Conservation (phyloP, 1,140 invertebrate genomes). For the Acromyrmex echinatior region DNA sequence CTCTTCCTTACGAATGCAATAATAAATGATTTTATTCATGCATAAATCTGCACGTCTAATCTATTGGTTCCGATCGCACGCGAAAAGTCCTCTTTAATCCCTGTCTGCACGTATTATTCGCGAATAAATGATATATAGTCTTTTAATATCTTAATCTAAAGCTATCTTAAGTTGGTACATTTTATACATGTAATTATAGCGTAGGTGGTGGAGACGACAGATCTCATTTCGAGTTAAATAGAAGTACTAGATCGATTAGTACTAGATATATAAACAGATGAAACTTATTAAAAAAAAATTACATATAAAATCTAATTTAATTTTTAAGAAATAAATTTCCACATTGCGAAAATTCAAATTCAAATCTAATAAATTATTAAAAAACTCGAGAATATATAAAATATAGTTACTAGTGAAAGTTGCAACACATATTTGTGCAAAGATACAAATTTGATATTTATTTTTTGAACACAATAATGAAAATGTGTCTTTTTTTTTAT, state of each 20-base stretch:
- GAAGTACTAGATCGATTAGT: background rate
- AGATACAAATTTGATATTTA: background rate
- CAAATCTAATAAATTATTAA: background rate
- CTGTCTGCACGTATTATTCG: constrained; percentile 58
- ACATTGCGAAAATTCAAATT: background rate
- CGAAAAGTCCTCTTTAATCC: constrained; percentile 35
- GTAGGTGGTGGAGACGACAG: constrained; percentile 62
- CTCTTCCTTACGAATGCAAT: background rate
- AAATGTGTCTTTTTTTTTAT: background rate
- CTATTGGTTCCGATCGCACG: background rate
- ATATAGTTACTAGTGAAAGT: background rate
- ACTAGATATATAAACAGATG: background rate
- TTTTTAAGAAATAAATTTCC: background rate
- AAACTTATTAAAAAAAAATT: background rate
- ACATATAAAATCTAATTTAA: background rate
- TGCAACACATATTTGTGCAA: background rate
- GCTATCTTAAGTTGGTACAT: constrained; percentile 74
- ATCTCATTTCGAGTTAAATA: constrained; percentile 30
- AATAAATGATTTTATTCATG: constrained; percentile 23
- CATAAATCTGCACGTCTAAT: background rate
- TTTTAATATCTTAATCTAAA: constrained; percentile 72
- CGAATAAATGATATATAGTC: constrained; percentile 68
- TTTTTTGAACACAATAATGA: background rate
- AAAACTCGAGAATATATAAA: background rate
- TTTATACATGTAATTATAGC: constrained; percentile 76